These are phyloP conservation scores for Nomada fabriciana DNA, from an alignment of 2,888 invertebrate species.

Conservation along the genomic window DNA sequence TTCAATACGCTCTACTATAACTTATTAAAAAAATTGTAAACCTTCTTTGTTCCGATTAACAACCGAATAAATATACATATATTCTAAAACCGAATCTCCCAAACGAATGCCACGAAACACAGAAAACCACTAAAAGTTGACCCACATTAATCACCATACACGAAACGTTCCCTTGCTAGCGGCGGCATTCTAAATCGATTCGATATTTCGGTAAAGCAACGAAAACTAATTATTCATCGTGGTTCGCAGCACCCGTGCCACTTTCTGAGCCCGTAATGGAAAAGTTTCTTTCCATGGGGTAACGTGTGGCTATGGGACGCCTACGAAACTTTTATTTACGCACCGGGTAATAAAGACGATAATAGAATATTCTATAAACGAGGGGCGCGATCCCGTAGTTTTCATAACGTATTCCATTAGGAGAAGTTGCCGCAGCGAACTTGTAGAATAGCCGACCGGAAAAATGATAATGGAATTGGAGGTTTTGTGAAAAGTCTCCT, in stretches of 20 bases:
- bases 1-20: no score
- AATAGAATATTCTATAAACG: slow-evolving; percentile 64
- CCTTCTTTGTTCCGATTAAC: no score
- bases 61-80: no score
- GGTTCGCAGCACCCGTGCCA: slow-evolving; percentile 8
- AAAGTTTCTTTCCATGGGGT: slow-evolving; percentile 49
- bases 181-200: neutral
- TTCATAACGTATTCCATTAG: slow-evolving; percentile 64
- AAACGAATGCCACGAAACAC: no score
- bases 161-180: neutral
- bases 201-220: slow-evolving; percentile 24
- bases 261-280: slow-evolving; percentile 35
- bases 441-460: slow-evolving; percentile 27
- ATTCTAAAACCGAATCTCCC: no score
- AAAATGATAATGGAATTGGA: slow-evolving; percentile 46
- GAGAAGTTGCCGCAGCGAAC: slow-evolving; percentile 43
- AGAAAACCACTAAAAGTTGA: no score
- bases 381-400: slow-evolving; percentile 15
- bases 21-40: no score
- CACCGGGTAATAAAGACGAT: slow-evolving; percentile 57
- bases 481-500: slow-evolving; percentile 12
- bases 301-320: slow-evolving; percentile 29
- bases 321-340: slow-evolving; percentile 59
- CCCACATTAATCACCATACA: no score
- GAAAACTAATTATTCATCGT: slow-evolving; percentile 45